These are phyloP conservation scores for Catocala fraxini DNA, from an alignment of 2,888 invertebrate genomes.

Conservation along the genomic window DNA sequence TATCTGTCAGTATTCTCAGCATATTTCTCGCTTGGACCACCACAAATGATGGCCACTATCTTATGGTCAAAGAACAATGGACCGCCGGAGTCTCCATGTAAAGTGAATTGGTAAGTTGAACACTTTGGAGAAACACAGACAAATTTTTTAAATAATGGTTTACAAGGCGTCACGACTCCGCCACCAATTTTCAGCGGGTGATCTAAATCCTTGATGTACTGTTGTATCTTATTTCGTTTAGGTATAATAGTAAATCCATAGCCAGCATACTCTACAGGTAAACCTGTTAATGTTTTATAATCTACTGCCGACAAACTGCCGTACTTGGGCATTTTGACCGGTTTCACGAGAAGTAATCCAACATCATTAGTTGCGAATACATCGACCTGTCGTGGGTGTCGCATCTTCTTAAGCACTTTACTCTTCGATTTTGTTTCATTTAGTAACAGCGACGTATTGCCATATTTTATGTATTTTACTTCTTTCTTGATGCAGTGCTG, in stretches of 20 bases:
- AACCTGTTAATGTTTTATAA: conserved; percentile 3
- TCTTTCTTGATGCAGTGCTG: background rate
- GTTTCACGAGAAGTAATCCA: background rate
- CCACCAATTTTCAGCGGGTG: conserved; percentile 1
- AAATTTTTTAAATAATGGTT: background rate
- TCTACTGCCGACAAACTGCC: conserved; percentile 8
- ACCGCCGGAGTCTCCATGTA: background rate
- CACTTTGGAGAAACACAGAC: conserved; percentile 4
- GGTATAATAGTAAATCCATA: conserved; percentile 1
- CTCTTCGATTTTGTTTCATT: background rate
- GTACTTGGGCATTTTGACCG: background rate
- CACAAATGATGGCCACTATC: background rate
- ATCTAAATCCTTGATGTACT: background rate
- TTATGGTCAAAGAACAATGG: background rate
- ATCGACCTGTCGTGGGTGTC: background rate
- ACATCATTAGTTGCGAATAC: background rate
- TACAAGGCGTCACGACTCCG: background rate
- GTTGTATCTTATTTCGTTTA: background rate
- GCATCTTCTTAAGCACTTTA: background rate
- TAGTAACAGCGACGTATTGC: background rate
- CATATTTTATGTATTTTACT: conserved; percentile 1
- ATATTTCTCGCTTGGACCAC: background rate
- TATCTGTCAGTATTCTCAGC: background rate
- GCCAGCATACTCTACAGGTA: conserved; percentile 5
- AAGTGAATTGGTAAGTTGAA: background rate